A percentile compares a stretch with the other conserved stretches of the same genome.
Conservation (phyloP, 2,113 vertebrate genomes). For the Dolichotis patagonum region DNA sequence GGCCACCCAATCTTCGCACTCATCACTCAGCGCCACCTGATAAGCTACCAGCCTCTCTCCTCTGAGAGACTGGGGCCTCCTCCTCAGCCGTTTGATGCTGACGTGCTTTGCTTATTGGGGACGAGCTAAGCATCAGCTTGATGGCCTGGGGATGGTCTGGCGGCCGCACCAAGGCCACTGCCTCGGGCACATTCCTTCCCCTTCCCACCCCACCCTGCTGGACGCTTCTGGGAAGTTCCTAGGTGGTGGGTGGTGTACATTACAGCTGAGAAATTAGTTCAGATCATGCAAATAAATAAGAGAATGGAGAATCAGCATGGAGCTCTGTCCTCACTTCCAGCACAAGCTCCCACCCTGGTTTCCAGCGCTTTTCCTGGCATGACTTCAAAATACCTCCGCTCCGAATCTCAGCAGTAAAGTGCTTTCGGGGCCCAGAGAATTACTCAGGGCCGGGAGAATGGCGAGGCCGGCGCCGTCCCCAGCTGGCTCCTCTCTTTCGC, state of each 20-base stretch:
- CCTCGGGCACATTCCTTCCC: slow-evolving; percentile 31
- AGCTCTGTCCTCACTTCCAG: slow-evolving; percentile 74
- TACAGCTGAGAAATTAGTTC: slow-evolving; percentile 82
- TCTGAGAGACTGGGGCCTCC: background rate
- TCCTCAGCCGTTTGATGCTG: background rate
- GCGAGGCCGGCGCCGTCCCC: background rate
- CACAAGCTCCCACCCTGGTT: slow-evolving; percentile 73
- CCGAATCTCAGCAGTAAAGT: slow-evolving; percentile 66
- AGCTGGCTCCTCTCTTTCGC: background rate
- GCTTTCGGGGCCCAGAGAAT: slow-evolving; percentile 33
- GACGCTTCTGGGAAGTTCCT: slow-evolving; percentile 80
- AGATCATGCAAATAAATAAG: slow-evolving; percentile 84
- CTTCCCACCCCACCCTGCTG: slow-evolving; percentile 18
- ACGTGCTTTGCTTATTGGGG: background rate
- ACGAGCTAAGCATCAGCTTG: background rate
- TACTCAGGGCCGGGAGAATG: background rate
- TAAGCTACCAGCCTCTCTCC: background rate
- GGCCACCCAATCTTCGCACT: background rate
- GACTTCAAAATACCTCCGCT: slow-evolving; percentile 72
- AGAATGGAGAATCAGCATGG: slow-evolving; percentile 72
- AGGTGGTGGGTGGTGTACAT: slow-evolving; percentile 77
- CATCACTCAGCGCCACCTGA: background rate
- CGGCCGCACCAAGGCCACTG: background rate
- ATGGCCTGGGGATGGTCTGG: background rate
- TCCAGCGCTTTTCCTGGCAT: slow-evolving; percentile 77